Evolutionary conservation across 2,797 vertebrate genomes (phyloP).

Genomic region (Anas flavirostris): DNA sequence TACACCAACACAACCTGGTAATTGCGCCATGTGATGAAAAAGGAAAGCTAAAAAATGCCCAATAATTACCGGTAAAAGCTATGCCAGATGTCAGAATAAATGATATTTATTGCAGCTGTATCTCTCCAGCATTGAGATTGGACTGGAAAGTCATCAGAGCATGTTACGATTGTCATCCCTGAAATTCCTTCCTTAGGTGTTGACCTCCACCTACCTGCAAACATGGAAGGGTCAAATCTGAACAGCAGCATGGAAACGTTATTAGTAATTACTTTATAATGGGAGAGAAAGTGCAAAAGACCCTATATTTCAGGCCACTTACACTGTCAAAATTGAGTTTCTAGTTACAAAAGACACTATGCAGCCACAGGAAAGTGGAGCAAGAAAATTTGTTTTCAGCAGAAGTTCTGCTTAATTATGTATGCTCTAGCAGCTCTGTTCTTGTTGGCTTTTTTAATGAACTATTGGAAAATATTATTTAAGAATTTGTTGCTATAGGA

Average conservation of each 20-base stretch:
- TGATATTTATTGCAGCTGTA: neutral
- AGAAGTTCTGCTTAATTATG: neutral
- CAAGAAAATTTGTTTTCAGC: neutral
- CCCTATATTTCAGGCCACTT: neutral
- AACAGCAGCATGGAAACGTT: neutral
- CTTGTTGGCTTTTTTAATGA: neutral
- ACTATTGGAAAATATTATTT: slow-evolving; percentile 28
- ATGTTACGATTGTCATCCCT: neutral
- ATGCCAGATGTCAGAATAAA: neutral
- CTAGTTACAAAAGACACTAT: slow-evolving; percentile 38
- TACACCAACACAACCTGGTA: neutral
- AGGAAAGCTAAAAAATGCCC: neutral
- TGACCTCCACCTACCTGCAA: neutral
- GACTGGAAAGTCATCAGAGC: neutral
- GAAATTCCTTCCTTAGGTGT: neutral
- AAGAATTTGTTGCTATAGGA: neutral
- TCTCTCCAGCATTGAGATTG: neutral
- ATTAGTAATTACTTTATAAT: neutral
- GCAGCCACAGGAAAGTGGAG: neutral
- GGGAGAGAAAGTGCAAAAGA: neutral
- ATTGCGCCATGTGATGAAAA: neutral
- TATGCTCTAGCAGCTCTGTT: neutral
- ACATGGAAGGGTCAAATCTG: neutral
- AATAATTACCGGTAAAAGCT: neutral
- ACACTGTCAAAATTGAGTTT: neutral